These are phyloP conservation scores for Meiosimyza decipiens DNA, from an alignment of 2,888 invertebrate species.

Conservation along the genomic window DNA sequence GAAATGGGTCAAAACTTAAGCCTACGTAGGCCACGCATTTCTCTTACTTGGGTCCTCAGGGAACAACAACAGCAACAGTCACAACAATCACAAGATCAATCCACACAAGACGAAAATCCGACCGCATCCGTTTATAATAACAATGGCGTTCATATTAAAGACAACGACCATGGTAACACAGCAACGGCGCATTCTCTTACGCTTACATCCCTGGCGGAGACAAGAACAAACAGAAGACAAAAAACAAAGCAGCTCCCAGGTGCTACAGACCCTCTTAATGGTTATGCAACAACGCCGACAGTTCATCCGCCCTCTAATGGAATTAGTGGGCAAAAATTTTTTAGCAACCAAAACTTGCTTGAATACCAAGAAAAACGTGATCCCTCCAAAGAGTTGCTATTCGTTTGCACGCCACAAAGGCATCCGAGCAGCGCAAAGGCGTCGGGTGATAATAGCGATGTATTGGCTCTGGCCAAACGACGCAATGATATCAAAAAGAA, in stretches of 20 bases:
- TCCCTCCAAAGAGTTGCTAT: slow-evolving; percentile 62
- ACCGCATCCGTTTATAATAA: slow-evolving; percentile 37
- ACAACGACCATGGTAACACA: slow-evolving; percentile 40
- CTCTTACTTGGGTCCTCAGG: slow-evolving; percentile 80
- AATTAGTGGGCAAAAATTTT: slow-evolving; percentile 61
- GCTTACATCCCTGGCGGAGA: slow-evolving; percentile 14
- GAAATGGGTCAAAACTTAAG: slow-evolving; percentile 71
- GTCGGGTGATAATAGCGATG: slow-evolving; percentile 53
- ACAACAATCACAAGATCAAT: slow-evolving; percentile 41
- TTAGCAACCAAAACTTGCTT: slow-evolving; percentile 64
- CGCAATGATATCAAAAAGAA: slow-evolving; percentile 61
- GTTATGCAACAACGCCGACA: slow-evolving; percentile 62
- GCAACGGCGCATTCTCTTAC: background rate
- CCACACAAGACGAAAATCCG: slow-evolving; percentile 43
- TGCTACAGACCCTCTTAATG: slow-evolving; percentile 53
- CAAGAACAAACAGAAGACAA: slow-evolving; percentile 50
- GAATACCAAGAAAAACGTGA: slow-evolving; percentile 56
- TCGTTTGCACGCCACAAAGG: slow-evolving; percentile 65
- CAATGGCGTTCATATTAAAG: slow-evolving; percentile 33
- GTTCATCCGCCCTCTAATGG: slow-evolving; percentile 57
- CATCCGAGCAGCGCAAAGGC: slow-evolving; percentile 49
- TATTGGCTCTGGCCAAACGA: slow-evolving; percentile 56
- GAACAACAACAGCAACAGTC: slow-evolving; percentile 67
- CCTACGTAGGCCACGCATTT: slow-evolving; percentile 73
- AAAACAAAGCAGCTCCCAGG: slow-evolving; percentile 44